Base-by-base conservation (phyloP, 2,113 vertebrate genomes). In the Callospermophilus lateralis region DNA sequence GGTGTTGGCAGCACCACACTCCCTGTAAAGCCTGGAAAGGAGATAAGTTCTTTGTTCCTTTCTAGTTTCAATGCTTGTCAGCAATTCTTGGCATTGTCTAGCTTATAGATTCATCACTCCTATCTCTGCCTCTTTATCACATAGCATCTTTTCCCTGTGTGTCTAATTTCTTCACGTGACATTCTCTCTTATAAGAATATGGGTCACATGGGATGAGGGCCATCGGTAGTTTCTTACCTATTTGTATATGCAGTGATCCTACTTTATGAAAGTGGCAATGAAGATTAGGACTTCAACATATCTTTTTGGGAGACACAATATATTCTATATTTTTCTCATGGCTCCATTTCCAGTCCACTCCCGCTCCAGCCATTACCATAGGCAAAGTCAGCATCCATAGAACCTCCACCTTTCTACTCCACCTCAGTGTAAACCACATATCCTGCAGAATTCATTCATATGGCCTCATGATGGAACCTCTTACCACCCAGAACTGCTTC, bases 61-160 rank as follows among this genome's bases (percentile, higher is more conserved):
- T 39, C 77, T 37, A 34, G 34, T 19, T 19, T 32, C 30, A 4
- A 28, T 1, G 6, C 17, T 13, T n/a, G 45, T 77, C 8, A 17
- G 77, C 39, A 34, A 4, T 10, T 73, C 34, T 24, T 61, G 30
- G 15, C 2, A 3, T 51, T 53, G 30, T 1, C 42, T 2, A 26
- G 24, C n/a, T 26, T 65, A 8, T 30, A 20, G 45, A 34, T 53
- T 6, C 7, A 2, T 24, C 19, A 0, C 26, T 63, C 9, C 20
- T 9, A 1, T 8, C 39, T 84, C 74, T n/a, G 22, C 48, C 30
- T 63, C 78, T 78, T 58, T 37, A 1, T n/a, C 67, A 8, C 4
- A 17, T 0, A 1, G 3, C 39, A 1, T n/a, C 77, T 61, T 79
- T n/a, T 79, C 42, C 53, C 32, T 1, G 0, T 22, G 30, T 37